phyloP scores from a whole-genome alignment of 1,140 invertebrate genomes.

The Batillaria attramentaria region DNA sequence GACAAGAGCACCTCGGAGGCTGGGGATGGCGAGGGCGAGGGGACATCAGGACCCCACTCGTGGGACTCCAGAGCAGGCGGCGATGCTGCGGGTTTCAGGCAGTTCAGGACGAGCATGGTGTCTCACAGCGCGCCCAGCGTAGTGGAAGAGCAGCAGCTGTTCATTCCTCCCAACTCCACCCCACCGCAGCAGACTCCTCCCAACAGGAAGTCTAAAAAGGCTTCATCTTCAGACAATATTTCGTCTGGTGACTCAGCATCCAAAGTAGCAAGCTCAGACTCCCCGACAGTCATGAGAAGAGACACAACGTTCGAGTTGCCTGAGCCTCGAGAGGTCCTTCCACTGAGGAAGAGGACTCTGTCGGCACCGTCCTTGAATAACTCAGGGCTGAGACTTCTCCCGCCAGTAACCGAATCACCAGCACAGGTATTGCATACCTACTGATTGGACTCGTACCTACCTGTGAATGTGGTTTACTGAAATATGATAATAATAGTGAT shows the following conservation, averaged over 20 bases:
- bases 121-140: slow-evolving; percentile 5
- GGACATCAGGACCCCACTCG: neutral
- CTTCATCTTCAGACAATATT: neutral
- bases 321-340: neutral
- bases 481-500: too few relatives aligned
- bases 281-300: slow-evolving; percentile 18
- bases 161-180: neutral
- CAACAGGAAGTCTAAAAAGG: neutral
- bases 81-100: neutral
- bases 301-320: slow-evolving; percentile 16
- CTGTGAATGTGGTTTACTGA: too few relatives aligned
- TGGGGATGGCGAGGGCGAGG: too few relatives aligned
- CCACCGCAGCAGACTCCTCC: neutral
- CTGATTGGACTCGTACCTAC: too few relatives aligned
- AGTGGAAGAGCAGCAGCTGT: slow-evolving; percentile 8
- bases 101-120: neutral
- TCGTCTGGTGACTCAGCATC: neutral
- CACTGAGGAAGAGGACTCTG: neutral
- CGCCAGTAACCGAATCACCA: neutral
- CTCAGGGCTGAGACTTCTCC: neutral
- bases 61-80: too few relatives aligned
- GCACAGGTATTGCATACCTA: too few relatives aligned
- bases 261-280: neutral
- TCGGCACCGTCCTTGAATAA: neutral
- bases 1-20: too few relatives aligned